Evolutionary conservation across 2,113 vertebrate genomes (phyloP).

Genomic region (Rhynchomys soricoides): DNA sequence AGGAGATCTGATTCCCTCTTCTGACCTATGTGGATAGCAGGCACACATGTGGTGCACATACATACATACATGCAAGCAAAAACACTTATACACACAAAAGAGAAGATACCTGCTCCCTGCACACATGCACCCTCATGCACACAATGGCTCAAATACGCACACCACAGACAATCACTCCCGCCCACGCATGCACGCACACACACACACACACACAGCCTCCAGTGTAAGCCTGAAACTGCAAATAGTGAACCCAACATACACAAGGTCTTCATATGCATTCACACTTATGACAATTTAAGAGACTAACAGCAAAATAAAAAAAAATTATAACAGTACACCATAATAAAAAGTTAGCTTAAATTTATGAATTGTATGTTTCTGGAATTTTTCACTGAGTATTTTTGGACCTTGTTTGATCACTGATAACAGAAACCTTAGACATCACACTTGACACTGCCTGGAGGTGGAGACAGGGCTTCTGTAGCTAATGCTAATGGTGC

Average conservation of each 20-base stretch:
- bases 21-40: background rate
- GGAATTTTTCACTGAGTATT: background rate
- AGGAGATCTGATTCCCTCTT: background rate
- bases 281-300: background rate
- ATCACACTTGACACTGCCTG: background rate
- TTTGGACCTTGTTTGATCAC: background rate
- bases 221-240: background rate
- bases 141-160: too few species aligned
- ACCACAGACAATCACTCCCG: too few species aligned
- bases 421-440: background rate
- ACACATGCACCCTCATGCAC: too few species aligned
- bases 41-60: background rate
- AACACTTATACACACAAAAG: background rate
- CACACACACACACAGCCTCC: background rate
- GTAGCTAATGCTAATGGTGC: constrained; percentile 16
- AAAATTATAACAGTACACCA: background rate
- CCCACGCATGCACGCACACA: background rate
- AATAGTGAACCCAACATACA: background rate
- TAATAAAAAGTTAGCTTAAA: background rate
- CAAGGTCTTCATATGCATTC: background rate
- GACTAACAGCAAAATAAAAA: background rate
- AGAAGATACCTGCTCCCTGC: background rate
- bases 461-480: background rate
- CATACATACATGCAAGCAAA: background rate
- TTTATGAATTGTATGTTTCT: background rate